Evolutionary conservation across 2,888 invertebrate genomes (phyloP), one percentile per base, ranked within the genome.

Genomic region (Acanthosoma haemorrhoidale): DNA sequence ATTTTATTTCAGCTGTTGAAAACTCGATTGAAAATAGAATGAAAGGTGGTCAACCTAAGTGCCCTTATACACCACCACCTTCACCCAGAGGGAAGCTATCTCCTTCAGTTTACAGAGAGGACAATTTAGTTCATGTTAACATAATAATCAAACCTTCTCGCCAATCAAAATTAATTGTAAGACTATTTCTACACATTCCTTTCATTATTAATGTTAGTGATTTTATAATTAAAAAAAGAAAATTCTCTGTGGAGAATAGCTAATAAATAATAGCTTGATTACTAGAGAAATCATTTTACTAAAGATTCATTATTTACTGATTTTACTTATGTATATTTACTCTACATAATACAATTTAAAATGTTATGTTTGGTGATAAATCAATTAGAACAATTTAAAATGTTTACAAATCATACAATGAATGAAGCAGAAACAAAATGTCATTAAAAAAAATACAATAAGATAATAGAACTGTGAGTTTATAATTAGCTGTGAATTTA

Each of bases 31-130:
- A 72, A 63, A 72, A 74, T 41, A 58, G 73, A 38, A 72, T 71
- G 59, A 72, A 71, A 61, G 71, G 70, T 15, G 43, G n/a, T 16
- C 60, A 67, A 11, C 64, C 72, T 0, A 76, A 71, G 73, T 80
- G 77, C 75, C 83, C 83, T 0, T 78, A 77, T 64, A 83, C 87
- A 25, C 90, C 91, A 25, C 89, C 90, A 4, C 87, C 89, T 61
- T 87, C 87, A 16, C 86, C 87, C 0, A 77, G 80, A 66, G 76
- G 77, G 8, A 79, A 79, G 68, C 76, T 76, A 25, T 79, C 81
- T 73, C 75, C 76, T 3, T 66, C 68, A 13, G 71, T 76, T 34
- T 75, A 78, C 6, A 77, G 77, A 29, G 81, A 81, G 70, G 81
- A 81, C 67, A 82, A 81, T 73, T 74, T 82, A 15, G 81, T 81